Evolutionary conservation across 2,797 vertebrate species (phyloP).

Genomic region (Pseudochaenichthys georgianus): DNA sequence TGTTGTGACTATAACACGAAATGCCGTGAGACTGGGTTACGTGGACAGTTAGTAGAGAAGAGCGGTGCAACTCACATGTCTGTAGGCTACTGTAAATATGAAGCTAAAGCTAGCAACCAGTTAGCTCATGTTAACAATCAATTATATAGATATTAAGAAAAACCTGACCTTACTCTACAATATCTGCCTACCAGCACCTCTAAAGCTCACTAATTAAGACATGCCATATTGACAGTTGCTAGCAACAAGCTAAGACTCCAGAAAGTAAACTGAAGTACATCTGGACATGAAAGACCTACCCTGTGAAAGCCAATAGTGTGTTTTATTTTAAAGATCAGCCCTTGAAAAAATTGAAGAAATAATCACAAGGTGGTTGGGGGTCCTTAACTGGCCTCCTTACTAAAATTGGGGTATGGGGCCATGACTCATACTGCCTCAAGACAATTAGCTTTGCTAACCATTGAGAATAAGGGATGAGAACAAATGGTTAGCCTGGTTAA

Average conservation of each 20-base stretch:
- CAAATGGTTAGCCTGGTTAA: not conserved
- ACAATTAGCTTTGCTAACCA: too few relatives aligned
- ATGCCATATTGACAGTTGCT: too few relatives aligned
- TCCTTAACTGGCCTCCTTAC: not conserved
- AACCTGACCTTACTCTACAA: not conserved
- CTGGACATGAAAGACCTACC: too few relatives aligned
- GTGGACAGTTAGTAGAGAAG: not conserved
- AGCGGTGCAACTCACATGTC: not conserved
- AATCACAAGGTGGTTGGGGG: not conserved
- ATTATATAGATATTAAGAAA: not conserved
- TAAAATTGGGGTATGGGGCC: not conserved
- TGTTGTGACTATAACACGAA: too few relatives aligned
- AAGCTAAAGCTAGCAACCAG: not conserved
- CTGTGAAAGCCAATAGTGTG: not conserved
- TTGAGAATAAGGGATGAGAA: too few relatives aligned
- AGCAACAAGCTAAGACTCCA: too few relatives aligned
- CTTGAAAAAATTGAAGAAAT: not conserved
- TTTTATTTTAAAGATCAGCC: not conserved
- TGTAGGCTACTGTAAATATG: not conserved
- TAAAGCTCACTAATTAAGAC: not conserved
- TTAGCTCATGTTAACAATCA: not conserved
- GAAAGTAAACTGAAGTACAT: too few relatives aligned
- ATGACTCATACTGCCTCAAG: conserved; percentile 5
- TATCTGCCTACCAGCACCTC: not conserved
- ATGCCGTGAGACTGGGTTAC: too few relatives aligned